Base-by-base conservation (phyloP, 2,113 vertebrate genomes). In the Proteles cristata region DNA sequence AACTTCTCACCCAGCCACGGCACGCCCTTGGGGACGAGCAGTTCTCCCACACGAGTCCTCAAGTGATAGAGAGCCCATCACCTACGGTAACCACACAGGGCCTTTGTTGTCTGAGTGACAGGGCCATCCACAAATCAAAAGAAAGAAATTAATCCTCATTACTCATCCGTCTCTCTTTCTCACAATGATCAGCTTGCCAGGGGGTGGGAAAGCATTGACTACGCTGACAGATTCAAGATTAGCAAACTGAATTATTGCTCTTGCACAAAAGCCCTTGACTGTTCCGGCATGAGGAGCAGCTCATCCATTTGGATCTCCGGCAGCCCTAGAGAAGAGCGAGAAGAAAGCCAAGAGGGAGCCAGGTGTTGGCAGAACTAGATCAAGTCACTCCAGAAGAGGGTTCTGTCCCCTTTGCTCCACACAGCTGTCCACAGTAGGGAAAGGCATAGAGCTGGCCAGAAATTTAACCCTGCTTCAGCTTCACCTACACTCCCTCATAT, bases 61-160 rank as follows among this genome's bases (percentile, higher is more conserved):
- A 7, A 73, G 53, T 84, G 92, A 96, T 6, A 26, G 87, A 92
- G 71, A 82, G 58, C 43, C 88, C 53, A 93, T 83, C 92, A 95
- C 84, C 93, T 86, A 53, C 33, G 74, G 66, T 39, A 66, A 58
- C 92, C 71, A 50, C 0, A 0, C 1, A 5, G 39, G 35, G 48
- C 63, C 58, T 93, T 74, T 90, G 69, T 88, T 91, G 87, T 61
- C 82, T 82, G 74, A 96, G 58, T 93, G 86, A 96, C 90, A 21
- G 82, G 65, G 31, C 94, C 48, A 39, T 68, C 69, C 16, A 6
- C 90, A 26, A 97, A 74, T 79, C 95, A 91, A 93, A 92, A 88
- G 90, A 35, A 76, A 95, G 81, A 94, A 50, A 93, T 83, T 17
- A 85, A 93, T 91, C 85, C 61, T 90, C 82, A 48, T 94, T 83